Base-by-base conservation (phyloP, 2,797 vertebrate genomes). In the Crenuchus spilurus region DNA sequence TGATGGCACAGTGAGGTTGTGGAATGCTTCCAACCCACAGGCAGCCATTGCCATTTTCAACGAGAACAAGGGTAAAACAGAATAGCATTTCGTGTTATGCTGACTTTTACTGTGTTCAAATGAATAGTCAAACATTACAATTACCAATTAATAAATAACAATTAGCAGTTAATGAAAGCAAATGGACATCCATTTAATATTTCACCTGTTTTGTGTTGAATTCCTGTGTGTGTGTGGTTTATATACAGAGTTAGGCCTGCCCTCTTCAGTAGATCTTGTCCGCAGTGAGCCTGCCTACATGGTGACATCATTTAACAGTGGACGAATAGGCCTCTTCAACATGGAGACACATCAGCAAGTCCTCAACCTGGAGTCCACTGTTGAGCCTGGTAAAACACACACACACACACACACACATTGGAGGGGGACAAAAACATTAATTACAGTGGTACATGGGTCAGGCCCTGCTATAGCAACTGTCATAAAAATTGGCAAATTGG, bases 281-380 rank as follows among this genome's bases (percentile, higher is more conserved):
- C 95, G 95, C 90, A 98, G 96, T 80, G 97, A 99, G 72, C 95
- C 97, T 1, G 96, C 96, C 79, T 94, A 97, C 83, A 94, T 99
- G 93, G 97, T 99, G 80, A 93, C 95, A 3, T 95, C 97, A 16
- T 99, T 99, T 92, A 96, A 89, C 73, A 97, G 91, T 30, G 97
- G 97, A 3, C 90, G 95, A 81, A 95, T 95, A 20, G 94, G 95
- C 77, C 94, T 99, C 85, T 99, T 97, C 88, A 98, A 99, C 90
- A 97, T 98, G 96, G 97, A 99, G 88, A 99, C 97, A 1, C 90
- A 90, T 1, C 97, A 99, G 72, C 88, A 94, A 72, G 90, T 98
- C 82, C 94, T 98, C 84, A 98, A 86, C 44, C 88, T 99, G 79
- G 97, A 99, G 83, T 95, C 80, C 46, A 92, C 70, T 63, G 72